Percentiles rank a stretch among this genome's conserved stretches.
Conservation (phyloP, 2,797 vertebrate genomes). For the Nyctibius grandis region DNA sequence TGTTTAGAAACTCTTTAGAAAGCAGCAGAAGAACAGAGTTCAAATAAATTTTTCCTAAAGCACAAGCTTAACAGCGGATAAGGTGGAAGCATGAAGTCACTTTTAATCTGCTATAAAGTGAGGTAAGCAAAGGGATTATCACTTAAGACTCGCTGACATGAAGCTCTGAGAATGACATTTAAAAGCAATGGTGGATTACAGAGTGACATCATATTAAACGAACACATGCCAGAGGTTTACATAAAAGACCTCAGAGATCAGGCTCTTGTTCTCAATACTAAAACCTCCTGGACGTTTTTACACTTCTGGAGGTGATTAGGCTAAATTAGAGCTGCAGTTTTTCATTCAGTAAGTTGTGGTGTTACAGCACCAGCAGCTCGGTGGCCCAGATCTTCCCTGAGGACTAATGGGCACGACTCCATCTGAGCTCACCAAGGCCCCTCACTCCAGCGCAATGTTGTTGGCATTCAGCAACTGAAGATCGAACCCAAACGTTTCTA, state of each 20-base stretch:
- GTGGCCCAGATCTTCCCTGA: not conserved
- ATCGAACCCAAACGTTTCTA: not conserved
- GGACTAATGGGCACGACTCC: not conserved
- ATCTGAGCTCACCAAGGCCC: not conserved
- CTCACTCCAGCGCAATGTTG: accelerated
- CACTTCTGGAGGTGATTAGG: not conserved
- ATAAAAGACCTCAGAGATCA: slow-evolving; percentile 50
- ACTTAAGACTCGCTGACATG: slow-evolving; percentile 58
- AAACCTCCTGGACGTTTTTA: not conserved
- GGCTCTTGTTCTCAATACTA: slow-evolving; percentile 17
- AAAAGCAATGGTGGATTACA: slow-evolving; percentile 61
- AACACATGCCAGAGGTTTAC: slow-evolving; percentile 59
- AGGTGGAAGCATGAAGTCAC: slow-evolving; percentile 56
- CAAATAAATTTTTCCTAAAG: slow-evolving; percentile 55
- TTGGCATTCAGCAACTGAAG: not conserved
- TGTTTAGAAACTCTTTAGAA: slow-evolving; percentile 51
- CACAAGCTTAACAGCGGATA: slow-evolving; percentile 44
- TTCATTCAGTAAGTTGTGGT: not conserved
- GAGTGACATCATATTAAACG: slow-evolving; percentile 56
- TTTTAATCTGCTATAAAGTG: slow-evolving; percentile 61
- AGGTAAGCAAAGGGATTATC: slow-evolving; percentile 64
- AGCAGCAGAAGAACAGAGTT: slow-evolving; percentile 34
- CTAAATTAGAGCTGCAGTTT: slow-evolving; percentile 1
- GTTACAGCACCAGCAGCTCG: not conserved
- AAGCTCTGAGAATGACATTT: slow-evolving; percentile 60